phyloP scores from a whole-genome alignment of 2,888 invertebrate species.

The Philereme vetulata region DNA sequence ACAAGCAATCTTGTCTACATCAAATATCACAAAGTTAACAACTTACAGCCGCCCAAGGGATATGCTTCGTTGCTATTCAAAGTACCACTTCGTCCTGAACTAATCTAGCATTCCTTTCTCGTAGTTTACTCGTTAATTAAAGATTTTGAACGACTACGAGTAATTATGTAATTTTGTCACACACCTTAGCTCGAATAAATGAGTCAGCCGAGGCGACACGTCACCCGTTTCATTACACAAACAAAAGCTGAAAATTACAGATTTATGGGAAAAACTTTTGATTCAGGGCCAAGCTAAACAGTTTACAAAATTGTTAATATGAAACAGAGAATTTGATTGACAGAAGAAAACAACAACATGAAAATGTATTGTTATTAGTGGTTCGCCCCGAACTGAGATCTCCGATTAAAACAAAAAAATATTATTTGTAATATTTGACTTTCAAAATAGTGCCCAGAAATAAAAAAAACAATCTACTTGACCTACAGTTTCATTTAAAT shows the following conservation, averaged over 20 bases:
- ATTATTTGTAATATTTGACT: no score
- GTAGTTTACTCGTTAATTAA: slow-evolving; percentile 49
- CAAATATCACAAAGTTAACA: slow-evolving; percentile 25
- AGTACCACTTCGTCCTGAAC: slow-evolving; percentile 28
- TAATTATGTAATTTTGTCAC: slow-evolving; percentile 46
- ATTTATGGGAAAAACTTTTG: slow-evolving; percentile 3
- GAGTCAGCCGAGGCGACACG: slow-evolving; percentile 12
- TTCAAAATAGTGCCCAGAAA: no score
- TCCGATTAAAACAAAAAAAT: no score
- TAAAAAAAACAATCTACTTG: no score
- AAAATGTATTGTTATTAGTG: no score
- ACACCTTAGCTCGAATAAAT: slow-evolving; percentile 27
- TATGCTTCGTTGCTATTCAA: slow-evolving; percentile 25
- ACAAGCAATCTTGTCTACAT: slow-evolving; percentile 17
- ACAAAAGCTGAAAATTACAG: slow-evolving; percentile 18
- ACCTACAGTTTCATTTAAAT: no score
- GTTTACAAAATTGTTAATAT: no score
- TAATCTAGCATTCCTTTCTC: slow-evolving; percentile 47
- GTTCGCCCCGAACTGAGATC: no score
- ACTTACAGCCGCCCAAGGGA: slow-evolving; percentile 18
- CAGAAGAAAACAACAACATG: no score
- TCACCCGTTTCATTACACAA: slow-evolving; percentile 20
- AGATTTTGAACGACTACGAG: slow-evolving; percentile 42
- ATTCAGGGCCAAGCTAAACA: background rate
- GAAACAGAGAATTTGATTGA: no score